A percentile compares a stretch with the other conserved stretches of the same genome.
Conservation (phyloP, 2,888 invertebrate genomes). For the Taenaris catops region DNA sequence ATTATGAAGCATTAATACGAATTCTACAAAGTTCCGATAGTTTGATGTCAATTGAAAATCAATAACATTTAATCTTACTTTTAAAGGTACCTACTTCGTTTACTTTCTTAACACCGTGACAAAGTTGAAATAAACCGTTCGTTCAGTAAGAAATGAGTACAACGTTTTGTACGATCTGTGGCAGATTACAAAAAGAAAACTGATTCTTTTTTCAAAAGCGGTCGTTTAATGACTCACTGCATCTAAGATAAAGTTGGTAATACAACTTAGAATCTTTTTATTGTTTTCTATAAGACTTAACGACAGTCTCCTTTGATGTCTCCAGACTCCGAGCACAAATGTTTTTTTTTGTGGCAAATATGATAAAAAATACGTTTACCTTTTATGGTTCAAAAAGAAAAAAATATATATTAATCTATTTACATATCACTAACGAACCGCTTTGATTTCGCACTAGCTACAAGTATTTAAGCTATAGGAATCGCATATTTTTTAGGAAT, state of each 20-base stretch:
- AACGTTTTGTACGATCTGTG: constrained; percentile 5
- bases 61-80: constrained; percentile 1
- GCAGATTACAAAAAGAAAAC: constrained; percentile 1
- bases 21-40: background rate
- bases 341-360: no score
- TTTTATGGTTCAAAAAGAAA: no score
- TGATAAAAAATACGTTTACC: no score
- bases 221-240: background rate
- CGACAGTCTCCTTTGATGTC: no score
- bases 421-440: no score
- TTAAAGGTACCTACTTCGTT: background rate
- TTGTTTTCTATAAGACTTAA: no score
- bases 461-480: no score
- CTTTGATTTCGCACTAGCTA: no score
- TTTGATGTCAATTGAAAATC: background rate
- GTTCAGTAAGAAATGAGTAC: constrained; percentile 5
- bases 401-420: no score
- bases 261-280: background rate
- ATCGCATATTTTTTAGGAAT: no score
- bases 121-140: background rate
- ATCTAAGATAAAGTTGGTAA: background rate
- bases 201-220: background rate
- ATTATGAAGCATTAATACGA: no score
- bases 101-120: constrained; percentile 1
- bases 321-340: no score